These are phyloP conservation scores for Tenthredo mesomela DNA, from an alignment of 2,888 invertebrate species.

Conservation along the genomic window DNA sequence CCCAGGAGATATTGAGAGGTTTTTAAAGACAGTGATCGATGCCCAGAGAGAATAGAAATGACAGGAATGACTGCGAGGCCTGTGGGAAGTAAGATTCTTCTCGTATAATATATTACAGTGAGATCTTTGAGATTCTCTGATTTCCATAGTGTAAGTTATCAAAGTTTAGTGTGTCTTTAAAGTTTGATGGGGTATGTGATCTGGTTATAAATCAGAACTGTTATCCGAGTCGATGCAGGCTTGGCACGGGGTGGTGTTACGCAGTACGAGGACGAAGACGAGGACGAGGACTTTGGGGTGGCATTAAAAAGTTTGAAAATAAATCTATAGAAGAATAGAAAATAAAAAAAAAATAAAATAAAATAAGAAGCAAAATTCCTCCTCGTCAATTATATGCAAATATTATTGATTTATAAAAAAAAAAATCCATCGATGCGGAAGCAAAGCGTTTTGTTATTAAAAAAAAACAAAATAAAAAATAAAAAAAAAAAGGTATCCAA, in stretches of 20 bases:
- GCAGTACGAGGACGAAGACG: background rate
- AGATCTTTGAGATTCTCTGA: slow-evolving; percentile 58
- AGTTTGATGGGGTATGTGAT: slow-evolving; percentile 72
- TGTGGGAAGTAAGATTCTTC: background rate
- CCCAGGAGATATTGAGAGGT: background rate
- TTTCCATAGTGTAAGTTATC: slow-evolving; percentile 66
- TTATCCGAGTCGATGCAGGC: slow-evolving; percentile 63
- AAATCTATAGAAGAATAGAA: background rate
- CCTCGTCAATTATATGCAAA: background rate
- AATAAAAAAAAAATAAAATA: too few species aligned
- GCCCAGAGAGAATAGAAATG: slow-evolving; percentile 9
- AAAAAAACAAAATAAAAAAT: background rate
- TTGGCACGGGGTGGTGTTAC: background rate
- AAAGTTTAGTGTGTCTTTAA: slow-evolving; percentile 71
- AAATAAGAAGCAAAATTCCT: background rate
- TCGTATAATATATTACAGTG: background rate
- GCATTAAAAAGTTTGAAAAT: slow-evolving; percentile 18
- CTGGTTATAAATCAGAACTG: slow-evolving; percentile 71
- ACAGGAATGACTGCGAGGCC: background rate
- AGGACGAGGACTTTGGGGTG: background rate
- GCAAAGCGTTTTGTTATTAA: background rate
- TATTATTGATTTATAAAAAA: background rate
- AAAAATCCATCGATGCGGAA: background rate
- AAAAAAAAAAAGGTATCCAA: background rate
- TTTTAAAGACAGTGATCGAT: slow-evolving; percentile 41